Percentiles rank a stretch among this genome's conserved stretches.
These are phyloP conservation scores for Astropecten irregularis DNA, from an alignment of 53 echinoderm and acorn worm species.

Conservation along the genomic window DNA sequence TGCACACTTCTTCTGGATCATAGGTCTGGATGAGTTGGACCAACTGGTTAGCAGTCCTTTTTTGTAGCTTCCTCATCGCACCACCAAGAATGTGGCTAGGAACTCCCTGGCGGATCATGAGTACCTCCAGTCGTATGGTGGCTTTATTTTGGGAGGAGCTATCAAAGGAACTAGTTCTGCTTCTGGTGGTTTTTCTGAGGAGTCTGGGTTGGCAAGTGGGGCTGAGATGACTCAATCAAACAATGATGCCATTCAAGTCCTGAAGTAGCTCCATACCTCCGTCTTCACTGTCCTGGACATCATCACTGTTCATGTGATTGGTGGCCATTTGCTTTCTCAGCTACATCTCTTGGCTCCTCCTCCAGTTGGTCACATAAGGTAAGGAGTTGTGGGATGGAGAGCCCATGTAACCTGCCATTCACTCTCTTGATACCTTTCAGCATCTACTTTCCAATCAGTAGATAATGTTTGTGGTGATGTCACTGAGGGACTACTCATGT, in stretches of 20 bases:
- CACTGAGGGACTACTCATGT: no score
- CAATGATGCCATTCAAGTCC: neutral
- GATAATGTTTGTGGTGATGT: no score
- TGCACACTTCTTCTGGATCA: conserved; percentile 23
- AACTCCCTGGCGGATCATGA: neutral
- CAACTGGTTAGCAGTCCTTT: neutral
- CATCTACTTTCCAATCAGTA: no score
- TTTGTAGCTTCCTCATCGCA: neutral
- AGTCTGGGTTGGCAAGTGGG: neutral
- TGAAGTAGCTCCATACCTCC: neutral
- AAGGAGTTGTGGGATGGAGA: neutral
- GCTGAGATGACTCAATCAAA: neutral
- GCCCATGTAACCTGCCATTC: no score
- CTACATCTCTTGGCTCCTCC: neutral
- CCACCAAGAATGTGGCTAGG: neutral
- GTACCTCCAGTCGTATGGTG: neutral
- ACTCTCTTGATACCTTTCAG: no score
- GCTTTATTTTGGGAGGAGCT: neutral
- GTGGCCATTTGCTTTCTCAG: neutral
- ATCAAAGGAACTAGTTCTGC: no score
- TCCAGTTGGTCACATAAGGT: neutral
- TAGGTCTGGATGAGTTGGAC: conserved; percentile 22
- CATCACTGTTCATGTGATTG: neutral
- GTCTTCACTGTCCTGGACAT: neutral
- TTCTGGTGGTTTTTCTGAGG: neutral